Evolutionary conservation across 2,888 invertebrate species (phyloP).

Genomic region (Microplitis manilae): DNA sequence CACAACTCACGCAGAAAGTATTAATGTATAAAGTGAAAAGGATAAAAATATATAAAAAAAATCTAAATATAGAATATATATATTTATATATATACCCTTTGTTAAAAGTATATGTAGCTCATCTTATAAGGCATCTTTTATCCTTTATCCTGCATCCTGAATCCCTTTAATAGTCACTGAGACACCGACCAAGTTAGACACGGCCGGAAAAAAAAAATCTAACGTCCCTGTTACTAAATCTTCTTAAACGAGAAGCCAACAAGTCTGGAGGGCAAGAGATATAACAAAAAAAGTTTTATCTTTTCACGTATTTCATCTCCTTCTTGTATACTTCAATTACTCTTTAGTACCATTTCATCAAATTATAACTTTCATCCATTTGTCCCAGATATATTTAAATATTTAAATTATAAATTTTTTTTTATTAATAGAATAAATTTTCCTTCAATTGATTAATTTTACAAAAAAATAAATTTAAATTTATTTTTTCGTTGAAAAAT

Average conservation of each 20-base stretch:
- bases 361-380: neutral
- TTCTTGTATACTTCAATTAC: conserved; percentile 11
- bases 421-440: too few species aligned
- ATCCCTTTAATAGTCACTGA: neutral
- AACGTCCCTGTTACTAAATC: neutral
- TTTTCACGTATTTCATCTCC: conserved; percentile 13
- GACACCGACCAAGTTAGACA: neutral
- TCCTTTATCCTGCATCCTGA: neutral
- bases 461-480: too few species aligned
- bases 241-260: neutral
- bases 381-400: neutral
- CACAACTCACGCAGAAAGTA: neutral
- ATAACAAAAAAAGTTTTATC: conserved; percentile 9
- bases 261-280: neutral
- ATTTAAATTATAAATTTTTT: neutral
- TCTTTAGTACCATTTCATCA: neutral
- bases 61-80: too few species aligned
- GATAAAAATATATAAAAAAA: too few species aligned
- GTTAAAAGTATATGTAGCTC: too few species aligned
- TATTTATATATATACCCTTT: too few species aligned
- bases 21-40: too few species aligned
- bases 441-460: too few species aligned
- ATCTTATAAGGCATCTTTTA: neutral
- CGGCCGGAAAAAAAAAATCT: neutral
- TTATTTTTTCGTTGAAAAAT: too few species aligned